These are phyloP conservation scores for Notospermus geniculatus DNA, from an alignment of 1,140 invertebrate species.

Conservation along the genomic window DNA sequence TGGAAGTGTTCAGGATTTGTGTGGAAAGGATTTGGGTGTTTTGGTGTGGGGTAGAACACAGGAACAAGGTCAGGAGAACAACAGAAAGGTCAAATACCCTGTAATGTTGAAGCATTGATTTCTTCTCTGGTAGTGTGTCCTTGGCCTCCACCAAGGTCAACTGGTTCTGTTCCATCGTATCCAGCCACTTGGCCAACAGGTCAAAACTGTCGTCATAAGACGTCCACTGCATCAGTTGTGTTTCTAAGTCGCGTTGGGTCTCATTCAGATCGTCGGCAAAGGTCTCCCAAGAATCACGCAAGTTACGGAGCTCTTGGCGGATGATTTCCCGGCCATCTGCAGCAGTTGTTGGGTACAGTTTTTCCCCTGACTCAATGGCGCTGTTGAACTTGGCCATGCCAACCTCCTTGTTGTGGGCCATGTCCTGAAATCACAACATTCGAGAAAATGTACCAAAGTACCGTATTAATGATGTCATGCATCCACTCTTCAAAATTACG, in stretches of 20 bases:
- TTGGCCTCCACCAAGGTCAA: slow-evolving; percentile 85
- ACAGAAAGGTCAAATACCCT: slow-evolving; percentile 62
- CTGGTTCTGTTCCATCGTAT: slow-evolving; percentile 87
- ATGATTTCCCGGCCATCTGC: slow-evolving; percentile 82
- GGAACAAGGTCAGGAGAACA: background rate
- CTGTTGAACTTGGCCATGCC: slow-evolving; percentile 76
- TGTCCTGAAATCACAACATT: slow-evolving; percentile 19
- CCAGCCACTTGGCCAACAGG: slow-evolving; percentile 86
- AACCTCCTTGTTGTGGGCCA: slow-evolving; percentile 58
- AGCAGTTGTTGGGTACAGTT: slow-evolving; percentile 80
- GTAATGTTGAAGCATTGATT: slow-evolving; percentile 89
- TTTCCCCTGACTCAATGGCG: slow-evolving; percentile 81
- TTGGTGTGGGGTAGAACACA: too few relatives aligned
- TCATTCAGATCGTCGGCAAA: slow-evolving; percentile 80
- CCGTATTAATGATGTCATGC: too few relatives aligned
- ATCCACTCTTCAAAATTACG: too few relatives aligned
- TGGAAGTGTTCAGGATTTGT: too few relatives aligned
- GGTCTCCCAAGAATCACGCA: slow-evolving; percentile 80
- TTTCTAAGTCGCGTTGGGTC: slow-evolving; percentile 80
- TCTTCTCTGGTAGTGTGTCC: slow-evolving; percentile 87
- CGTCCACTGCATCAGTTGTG: slow-evolving; percentile 60
- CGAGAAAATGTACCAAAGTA: too few relatives aligned
- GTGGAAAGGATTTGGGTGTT: too few relatives aligned
- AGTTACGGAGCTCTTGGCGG: slow-evolving; percentile 73
- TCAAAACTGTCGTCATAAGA: slow-evolving; percentile 61